These are phyloP conservation scores for Coregonus suidteri DNA, from an alignment of 2,797 vertebrate species.

Conservation along the genomic window DNA sequence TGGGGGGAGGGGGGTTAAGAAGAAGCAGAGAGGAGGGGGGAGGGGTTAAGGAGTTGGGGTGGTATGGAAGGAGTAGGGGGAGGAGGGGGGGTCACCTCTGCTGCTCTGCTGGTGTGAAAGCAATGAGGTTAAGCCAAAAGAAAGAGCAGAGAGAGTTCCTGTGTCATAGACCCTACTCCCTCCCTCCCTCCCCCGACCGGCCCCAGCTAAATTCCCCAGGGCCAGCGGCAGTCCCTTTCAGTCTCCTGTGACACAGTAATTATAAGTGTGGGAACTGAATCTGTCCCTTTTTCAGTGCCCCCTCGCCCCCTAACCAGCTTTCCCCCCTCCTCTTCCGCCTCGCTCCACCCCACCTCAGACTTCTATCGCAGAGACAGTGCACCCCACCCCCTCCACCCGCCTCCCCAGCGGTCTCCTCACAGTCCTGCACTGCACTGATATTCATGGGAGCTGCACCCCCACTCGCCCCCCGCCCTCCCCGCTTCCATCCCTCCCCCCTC, in stretches of 20 bases:
- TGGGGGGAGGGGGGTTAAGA: constrained; percentile 53
- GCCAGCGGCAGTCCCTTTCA: constrained; percentile 81
- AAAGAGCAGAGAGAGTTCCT: constrained; percentile 71
- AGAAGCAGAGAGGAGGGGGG: constrained; percentile 58
- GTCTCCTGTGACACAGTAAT: constrained; percentile 85
- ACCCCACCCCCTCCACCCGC: constrained; percentile 27
- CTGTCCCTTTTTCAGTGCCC: constrained; percentile 65
- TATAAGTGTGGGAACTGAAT: constrained; percentile 88
- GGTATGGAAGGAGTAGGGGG: constrained; percentile 36
- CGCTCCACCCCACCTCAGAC: constrained; percentile 40
- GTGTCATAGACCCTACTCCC: constrained; percentile 53
- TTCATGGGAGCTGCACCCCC: constrained; percentile 54
- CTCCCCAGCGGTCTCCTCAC: constrained; percentile 81
- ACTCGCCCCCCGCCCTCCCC: constrained; percentile 51
- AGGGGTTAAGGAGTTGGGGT: constrained; percentile 65
- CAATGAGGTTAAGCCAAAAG: constrained; percentile 62
- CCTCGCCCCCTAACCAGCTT: constrained; percentile 21
- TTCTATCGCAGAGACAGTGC: constrained; percentile 23
- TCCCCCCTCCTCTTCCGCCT: constrained; percentile 45
- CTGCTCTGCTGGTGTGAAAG: constrained; percentile 60
- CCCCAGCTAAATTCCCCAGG: constrained; percentile 76
- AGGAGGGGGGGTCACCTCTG: constrained; percentile 63
- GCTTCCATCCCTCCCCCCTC: constrained; percentile 57
- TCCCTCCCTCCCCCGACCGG: constrained; percentile 36
- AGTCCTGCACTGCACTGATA: constrained; percentile 35